Evolutionary conservation across 2,797 vertebrate species (phyloP), one percentile per base, ranked within the genome.

Genomic region (Dallia pectoralis): DNA sequence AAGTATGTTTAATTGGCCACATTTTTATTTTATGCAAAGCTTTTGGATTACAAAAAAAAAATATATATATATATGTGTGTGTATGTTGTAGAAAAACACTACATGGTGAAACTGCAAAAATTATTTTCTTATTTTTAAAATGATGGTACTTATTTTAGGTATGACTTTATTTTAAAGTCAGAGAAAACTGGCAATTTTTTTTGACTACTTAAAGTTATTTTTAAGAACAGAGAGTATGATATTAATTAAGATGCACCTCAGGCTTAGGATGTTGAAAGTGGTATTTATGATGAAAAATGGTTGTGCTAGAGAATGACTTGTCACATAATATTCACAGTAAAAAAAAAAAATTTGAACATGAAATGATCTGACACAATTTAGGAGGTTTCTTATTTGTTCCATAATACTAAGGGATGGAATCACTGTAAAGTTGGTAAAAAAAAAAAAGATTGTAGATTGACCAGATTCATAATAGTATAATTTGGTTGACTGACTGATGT

Each of bases 171-270:
- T 87, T 89, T 91, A 86, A 89, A 89, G 90, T 93, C 86, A 87
- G 89, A 89, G 83, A 92, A 90, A 88, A 89, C 88, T 88, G 91
- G 92, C 91, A 94, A 93, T 94, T 94, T 93, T 93, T 40, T 93
- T 93, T 91, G 88, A 93, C 89, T 91, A 91, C 89, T 87, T 89
- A 90, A 89, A 92, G 90, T 92, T 89, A 91, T 92, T 90, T 91
- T 90, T 88, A 93, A 93, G 86, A 92, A 86, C 89, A 76, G 66
- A 78, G 77, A 91, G 16, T 51, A 68, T 51, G 44, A 15, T 85
- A 90, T 92, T 63, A 90, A 89, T 88, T 89, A 30, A 69, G 89
- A 88, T 81, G 89, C 90, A 88, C 89, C 91, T 91, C 91, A 91
- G 91, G 91, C 87, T 82, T 77, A 83, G 70, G 70, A 83, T 80